Conservation (phyloP, 2,888 invertebrate genomes). For the Nomada ruficornis region DNA sequence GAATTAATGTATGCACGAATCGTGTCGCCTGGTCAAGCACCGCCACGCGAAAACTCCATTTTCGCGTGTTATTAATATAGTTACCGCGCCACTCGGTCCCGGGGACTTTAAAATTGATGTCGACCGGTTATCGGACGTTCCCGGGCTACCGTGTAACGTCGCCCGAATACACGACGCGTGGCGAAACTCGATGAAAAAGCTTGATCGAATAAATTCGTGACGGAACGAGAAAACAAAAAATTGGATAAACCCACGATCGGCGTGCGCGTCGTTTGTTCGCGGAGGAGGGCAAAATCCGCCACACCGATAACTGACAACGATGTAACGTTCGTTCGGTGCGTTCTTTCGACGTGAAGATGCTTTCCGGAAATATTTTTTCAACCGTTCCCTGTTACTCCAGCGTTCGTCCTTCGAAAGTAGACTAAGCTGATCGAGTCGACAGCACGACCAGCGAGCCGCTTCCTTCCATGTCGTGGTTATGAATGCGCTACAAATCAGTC, state of each 20-base stretch:
- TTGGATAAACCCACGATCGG: too few relatives aligned
- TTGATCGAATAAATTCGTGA: conserved; percentile 16
- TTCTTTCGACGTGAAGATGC: background rate
- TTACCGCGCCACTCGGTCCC: background rate
- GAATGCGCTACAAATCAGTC: background rate
- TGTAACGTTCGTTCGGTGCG: background rate
- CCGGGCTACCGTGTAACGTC: background rate
- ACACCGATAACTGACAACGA: background rate
- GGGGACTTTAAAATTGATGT: conserved; percentile 13
- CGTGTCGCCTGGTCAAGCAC: background rate
- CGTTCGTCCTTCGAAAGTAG: background rate
- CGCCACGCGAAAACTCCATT: conserved; percentile 21
- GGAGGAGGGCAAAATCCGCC: conserved; percentile 16
- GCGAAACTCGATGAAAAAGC: conserved; percentile 14
- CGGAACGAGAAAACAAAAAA: background rate
- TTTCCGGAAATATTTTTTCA: background rate
- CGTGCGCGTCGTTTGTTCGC: background rate
- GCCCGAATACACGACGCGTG: background rate
- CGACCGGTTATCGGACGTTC: conserved; percentile 1
- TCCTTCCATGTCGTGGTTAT: background rate
- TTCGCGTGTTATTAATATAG: conserved; percentile 27
- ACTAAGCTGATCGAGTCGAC: background rate
- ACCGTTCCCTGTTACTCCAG: background rate
- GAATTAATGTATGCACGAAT: conserved; percentile 24
- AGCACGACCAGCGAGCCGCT: background rate